phyloP scores from a whole-genome alignment of 2,113 vertebrate genomes.

The Scomber colias region DNA sequence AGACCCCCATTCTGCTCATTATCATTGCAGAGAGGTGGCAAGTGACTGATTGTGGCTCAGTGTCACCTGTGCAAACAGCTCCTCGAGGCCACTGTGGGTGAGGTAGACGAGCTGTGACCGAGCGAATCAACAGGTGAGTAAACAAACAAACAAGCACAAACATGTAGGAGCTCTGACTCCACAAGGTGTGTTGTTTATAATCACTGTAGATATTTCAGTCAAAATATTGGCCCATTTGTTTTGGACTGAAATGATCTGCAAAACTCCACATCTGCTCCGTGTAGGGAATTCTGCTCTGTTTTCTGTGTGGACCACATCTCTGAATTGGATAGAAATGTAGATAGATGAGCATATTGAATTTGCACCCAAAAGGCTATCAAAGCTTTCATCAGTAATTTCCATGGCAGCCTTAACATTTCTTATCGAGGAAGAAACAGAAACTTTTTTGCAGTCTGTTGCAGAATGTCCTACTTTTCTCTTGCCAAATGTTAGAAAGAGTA shows the following conservation, averaged over 20 bases:
- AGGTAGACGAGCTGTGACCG: not conserved
- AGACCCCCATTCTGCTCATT: slow-evolving; percentile 14
- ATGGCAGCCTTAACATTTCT: not conserved
- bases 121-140: not conserved
- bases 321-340: not conserved
- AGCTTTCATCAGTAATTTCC: slow-evolving; percentile 12
- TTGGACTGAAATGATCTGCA: not conserved
- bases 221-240: not conserved
- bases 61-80: slow-evolving; percentile 10
- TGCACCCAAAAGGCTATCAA: not conserved
- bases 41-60: slow-evolving; percentile 4
- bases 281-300: not conserved
- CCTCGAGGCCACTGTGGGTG: slow-evolving; percentile 1
- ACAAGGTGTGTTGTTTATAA: not conserved
- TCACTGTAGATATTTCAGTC: not conserved
- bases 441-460: too few relatives aligned
- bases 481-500: too few relatives aligned
- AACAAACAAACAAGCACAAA: not conserved
- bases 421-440: too few relatives aligned
- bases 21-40: not conserved
- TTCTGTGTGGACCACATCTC: not conserved
- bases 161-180: too few relatives aligned
- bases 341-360: slow-evolving; percentile 1
- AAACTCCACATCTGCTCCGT: slow-evolving; percentile 1
- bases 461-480: too few relatives aligned